A percentile compares a stretch with the other conserved stretches of the same genome.
phyloP scores from a whole-genome alignment of 2,113 vertebrate genomes.

The Anarhynchus alexandrinus region DNA sequence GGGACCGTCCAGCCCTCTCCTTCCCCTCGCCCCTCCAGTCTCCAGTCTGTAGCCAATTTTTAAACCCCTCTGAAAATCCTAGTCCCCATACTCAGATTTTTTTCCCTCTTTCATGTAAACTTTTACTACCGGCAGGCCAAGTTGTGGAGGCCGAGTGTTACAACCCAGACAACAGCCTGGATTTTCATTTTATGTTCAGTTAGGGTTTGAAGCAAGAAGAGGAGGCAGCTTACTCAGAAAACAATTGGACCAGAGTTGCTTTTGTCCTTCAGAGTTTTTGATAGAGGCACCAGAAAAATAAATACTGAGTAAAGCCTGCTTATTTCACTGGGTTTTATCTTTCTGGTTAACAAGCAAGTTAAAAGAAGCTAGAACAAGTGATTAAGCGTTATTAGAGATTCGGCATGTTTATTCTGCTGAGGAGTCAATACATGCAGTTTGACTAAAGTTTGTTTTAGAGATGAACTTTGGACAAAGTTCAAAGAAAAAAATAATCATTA shows the following conservation, averaged over 20 bases:
- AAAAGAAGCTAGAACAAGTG: neutral
- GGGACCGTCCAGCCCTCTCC: rapidly evolving
- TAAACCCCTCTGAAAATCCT: neutral
- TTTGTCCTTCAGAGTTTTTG: neutral
- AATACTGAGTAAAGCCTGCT: neutral
- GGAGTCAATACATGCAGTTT: slow-evolving; percentile 26
- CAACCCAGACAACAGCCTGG: neutral
- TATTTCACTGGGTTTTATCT: neutral
- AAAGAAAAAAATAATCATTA: slow-evolving; percentile 40
- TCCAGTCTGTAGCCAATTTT: neutral
- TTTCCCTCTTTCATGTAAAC: neutral
- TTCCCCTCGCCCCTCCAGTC: neutral
- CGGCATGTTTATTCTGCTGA: slow-evolving; percentile 23
- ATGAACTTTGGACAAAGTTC: slow-evolving; percentile 54
- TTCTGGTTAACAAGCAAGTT: slow-evolving; percentile 30
- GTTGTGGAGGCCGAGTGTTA: neutral
- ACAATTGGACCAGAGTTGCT: neutral
- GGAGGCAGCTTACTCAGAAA: neutral
- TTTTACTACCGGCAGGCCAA: neutral
- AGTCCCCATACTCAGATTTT: neutral
- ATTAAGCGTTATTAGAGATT: neutral
- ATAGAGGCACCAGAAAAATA: neutral
- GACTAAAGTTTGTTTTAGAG: slow-evolving; percentile 41
- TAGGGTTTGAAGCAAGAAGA: neutral
- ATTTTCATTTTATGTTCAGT: neutral